Conservation (phyloP, 2,888 invertebrate genomes). For the Spatulosminthurus flaviceps region DNA sequence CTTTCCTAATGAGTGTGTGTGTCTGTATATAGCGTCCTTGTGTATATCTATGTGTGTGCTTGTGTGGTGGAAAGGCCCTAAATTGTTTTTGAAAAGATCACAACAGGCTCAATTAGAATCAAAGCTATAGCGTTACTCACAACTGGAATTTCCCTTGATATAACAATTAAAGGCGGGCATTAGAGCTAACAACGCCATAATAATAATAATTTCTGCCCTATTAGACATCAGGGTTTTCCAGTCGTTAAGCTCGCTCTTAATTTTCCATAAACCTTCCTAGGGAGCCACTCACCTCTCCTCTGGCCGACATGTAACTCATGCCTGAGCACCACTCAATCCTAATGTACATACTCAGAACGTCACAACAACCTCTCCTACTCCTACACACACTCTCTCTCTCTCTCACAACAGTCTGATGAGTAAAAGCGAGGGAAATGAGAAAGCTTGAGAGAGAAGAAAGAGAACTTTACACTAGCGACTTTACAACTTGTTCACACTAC, state of each 20-base stretch:
- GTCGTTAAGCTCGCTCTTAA: slow-evolving; percentile 46
- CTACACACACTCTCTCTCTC: background rate
- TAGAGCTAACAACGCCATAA: slow-evolving; percentile 44
- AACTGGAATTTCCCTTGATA: slow-evolving; percentile 35
- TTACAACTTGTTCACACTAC: background rate
- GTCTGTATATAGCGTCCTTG: too few relatives aligned
- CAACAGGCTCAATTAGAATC: slow-evolving; percentile 34
- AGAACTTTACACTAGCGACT: background rate
- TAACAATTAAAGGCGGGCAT: slow-evolving; percentile 43
- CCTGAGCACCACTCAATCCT: background rate
- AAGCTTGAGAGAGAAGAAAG: slow-evolving; percentile 8
- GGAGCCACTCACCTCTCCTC: slow-evolving; percentile 40
- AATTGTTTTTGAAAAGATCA: background rate
- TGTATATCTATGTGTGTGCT: too few relatives aligned
- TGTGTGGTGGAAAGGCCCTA: background rate
- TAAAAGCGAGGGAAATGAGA: background rate
- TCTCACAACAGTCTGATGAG: background rate
- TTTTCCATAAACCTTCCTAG: slow-evolving; percentile 45
- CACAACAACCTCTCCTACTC: background rate
- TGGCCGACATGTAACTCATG: background rate
- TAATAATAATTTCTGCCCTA: slow-evolving; percentile 47
- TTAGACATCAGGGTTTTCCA: slow-evolving; percentile 47
- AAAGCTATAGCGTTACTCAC: slow-evolving; percentile 25
- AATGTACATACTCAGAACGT: background rate
- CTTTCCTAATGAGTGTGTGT: too few relatives aligned